phyloP scores from a whole-genome alignment of 2,797 vertebrate genomes.

The Zenarchopterus dispar region DNA sequence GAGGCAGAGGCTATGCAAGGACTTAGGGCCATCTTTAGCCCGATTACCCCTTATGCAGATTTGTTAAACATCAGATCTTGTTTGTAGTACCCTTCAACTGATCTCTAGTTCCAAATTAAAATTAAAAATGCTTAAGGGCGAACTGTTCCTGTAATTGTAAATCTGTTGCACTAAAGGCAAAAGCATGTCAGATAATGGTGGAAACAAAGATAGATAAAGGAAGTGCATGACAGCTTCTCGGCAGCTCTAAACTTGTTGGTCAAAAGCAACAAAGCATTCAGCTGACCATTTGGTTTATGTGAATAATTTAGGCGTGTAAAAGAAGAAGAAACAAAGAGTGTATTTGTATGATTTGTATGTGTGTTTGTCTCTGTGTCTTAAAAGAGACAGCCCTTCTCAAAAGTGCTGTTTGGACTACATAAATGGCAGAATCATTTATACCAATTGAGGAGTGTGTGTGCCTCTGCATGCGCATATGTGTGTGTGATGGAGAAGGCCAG shows the following conservation, averaged over 20 bases:
- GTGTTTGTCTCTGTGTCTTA: constrained; percentile 43
- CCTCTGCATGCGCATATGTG: constrained; percentile 42
- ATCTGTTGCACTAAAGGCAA: background rate
- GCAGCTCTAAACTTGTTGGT: background rate
- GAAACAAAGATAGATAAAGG: too few relatives aligned
- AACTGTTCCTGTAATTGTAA: background rate
- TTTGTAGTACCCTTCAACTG: background rate
- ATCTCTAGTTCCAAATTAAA: background rate
- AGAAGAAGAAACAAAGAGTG: background rate
- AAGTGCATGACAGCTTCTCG: background rate
- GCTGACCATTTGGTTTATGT: constrained; percentile 3
- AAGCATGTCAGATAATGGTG: constrained; percentile 1
- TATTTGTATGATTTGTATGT: constrained; percentile 15
- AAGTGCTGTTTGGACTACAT: constrained; percentile 55
- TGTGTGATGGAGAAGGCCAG: constrained; percentile 77
- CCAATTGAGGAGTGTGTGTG: constrained; percentile 42
- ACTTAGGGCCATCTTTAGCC: background rate
- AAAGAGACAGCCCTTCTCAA: constrained; percentile 42
- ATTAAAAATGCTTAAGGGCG: background rate
- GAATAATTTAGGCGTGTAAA: constrained; percentile 16
- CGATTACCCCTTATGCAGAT: background rate
- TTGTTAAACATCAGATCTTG: constrained; percentile 1
- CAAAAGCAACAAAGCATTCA: background rate
- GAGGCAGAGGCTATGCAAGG: constrained; percentile 12
- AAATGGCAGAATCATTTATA: constrained; percentile 58